Evolutionary conservation across 2,797 vertebrate genomes (phyloP), one percentile per base, ranked within the genome.

Genomic region (Oreochromis mossambicus): DNA sequence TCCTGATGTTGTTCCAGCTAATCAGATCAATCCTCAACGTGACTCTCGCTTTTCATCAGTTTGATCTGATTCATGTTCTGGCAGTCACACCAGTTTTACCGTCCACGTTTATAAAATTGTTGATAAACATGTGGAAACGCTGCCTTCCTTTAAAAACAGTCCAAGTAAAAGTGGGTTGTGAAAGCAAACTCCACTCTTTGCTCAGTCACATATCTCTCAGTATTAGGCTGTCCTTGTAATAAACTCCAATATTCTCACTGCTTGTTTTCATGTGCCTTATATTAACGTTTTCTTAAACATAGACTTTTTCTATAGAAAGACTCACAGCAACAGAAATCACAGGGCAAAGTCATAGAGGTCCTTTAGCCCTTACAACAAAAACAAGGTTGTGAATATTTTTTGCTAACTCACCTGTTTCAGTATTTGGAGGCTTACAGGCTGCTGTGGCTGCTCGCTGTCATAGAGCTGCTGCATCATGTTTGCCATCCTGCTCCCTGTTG

Each of bases 281-380:
- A 32, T n/a, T 14, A 26, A 50, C 7, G 9, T 38, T 58, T 75
- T 2, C 12, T 38, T 80, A 41, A 63, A 76, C 38, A 75, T 7
- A 21, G 29, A 29, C 4, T 6, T 0, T 7, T 51, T 46, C 48
- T 5, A 15, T 24, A 34, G 75, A 75, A 29, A 43, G 66, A n/a
- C 68, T 48, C 5, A 3, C 8, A 34, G 41, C 17, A 21, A 46
- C 26, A 46, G 54, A 46, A 78, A 0, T 58, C 6, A 17, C 43
- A 9, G 26, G 66, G 10, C 14, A 26, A 26, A 43, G 41, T 17
- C 38, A 4, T 3, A 4, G 66, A 46, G 41, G 41, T 46, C 9
- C 19, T 48, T 32, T 0, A 29, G 15, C 10, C 6, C 15, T 46
- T 17, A 46, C 8, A 41, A 1, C 12, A 41, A 24, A 68, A 41